phyloP scores from a whole-genome alignment of 2,797 vertebrate genomes.

The Phoebastria nigripes region DNA sequence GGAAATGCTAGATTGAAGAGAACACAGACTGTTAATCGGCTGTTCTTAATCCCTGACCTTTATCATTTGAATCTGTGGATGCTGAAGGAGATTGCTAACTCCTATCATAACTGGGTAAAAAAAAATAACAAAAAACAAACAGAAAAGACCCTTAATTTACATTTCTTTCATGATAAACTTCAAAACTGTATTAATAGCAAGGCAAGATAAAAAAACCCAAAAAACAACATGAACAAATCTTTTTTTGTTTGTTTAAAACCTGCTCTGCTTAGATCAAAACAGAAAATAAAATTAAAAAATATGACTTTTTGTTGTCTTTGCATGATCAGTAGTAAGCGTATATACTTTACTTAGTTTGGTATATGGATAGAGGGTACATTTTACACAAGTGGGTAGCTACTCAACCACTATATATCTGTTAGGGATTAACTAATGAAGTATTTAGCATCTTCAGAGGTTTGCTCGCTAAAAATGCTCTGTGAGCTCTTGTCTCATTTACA shows the following conservation, averaged over 20 bases:
- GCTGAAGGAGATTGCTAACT: constrained; percentile 7
- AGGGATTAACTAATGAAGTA: not conserved
- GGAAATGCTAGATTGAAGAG: constrained; percentile 70
- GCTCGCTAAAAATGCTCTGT: not conserved
- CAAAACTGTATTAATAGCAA: not conserved
- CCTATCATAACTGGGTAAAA: not conserved
- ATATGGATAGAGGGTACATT: not conserved
- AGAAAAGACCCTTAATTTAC: not conserved
- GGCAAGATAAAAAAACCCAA: not conserved
- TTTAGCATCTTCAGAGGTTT: not conserved
- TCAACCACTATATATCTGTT: not conserved
- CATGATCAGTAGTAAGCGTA: not conserved
- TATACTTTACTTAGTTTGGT: not conserved
- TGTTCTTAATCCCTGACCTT: constrained; percentile 55
- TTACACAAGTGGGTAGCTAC: not conserved
- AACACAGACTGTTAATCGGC: constrained; percentile 69
- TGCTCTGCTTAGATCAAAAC: not conserved
- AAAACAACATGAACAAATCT: not conserved
- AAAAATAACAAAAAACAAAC: not conserved
- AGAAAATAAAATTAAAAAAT: not conserved
- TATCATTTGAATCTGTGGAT: constrained; percentile 36
- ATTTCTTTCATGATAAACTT: not conserved
- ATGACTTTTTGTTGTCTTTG: not conserved
- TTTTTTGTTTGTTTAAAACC: not conserved
- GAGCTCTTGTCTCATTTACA: not conserved